Conservation (phyloP, 2,888 invertebrate genomes). For the Amiota mariae region DNA sequence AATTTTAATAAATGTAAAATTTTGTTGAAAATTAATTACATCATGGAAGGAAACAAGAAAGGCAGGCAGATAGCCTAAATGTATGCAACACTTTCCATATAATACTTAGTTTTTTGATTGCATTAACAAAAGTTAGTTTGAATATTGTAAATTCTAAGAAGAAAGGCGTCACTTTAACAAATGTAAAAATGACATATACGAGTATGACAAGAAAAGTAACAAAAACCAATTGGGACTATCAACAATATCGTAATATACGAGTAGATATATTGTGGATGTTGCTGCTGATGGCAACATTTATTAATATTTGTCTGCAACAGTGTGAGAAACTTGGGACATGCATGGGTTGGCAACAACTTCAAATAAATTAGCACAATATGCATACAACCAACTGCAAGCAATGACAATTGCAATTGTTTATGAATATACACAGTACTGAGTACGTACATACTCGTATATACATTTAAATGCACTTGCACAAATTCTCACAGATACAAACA, state of each 20-base stretch:
- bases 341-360: neutral
- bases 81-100: neutral
- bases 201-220: slow-evolving; percentile 43
- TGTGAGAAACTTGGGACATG: neutral
- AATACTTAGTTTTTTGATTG: neutral
- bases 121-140: neutral
- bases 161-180: slow-evolving; percentile 11
- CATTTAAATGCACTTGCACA: neutral
- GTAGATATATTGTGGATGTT: neutral
- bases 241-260: slow-evolving; percentile 19
- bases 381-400: slow-evolving; percentile 9
- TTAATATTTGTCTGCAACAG: slow-evolving; percentile 36
- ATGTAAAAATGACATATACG: slow-evolving; percentile 48
- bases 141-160: too few species aligned
- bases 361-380: slow-evolving; percentile 45
- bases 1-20: slow-evolving; percentile 35
- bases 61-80: neutral
- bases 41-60: neutral
- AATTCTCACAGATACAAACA: slow-evolving; percentile 3
- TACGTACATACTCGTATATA: neutral
- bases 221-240: slow-evolving; percentile 47
- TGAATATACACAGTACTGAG: neutral
- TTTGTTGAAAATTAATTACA: slow-evolving; percentile 10
- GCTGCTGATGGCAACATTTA: slow-evolving; percentile 37
- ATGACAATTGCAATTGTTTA: slow-evolving; percentile 26